Evolutionary conservation across 2,888 invertebrate species (phyloP).

Genomic region (Habrosyne pyritoides): DNA sequence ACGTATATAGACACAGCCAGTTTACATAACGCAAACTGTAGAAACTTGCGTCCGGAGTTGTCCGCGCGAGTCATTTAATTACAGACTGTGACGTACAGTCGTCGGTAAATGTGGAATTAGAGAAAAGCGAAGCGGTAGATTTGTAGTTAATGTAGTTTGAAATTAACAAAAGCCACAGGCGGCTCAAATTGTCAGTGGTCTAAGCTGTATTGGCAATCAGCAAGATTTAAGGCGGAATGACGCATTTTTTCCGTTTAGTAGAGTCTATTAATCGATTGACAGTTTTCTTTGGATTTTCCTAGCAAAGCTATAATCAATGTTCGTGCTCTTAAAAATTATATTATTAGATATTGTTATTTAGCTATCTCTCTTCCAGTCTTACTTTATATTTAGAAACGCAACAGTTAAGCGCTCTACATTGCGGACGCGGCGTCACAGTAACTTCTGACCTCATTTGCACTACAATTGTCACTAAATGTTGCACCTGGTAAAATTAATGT

Average conservation of each 20-base stretch:
- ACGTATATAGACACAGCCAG: constrained; percentile 13
- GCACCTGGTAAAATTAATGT: constrained; percentile 37
- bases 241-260: too few species aligned
- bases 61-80: constrained; percentile 58
- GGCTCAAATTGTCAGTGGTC: too few species aligned
- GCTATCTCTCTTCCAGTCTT: constrained; percentile 13
- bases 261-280: too few species aligned
- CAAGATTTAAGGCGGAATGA: too few species aligned
- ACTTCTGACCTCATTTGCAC: constrained; percentile 56
- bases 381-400: constrained; percentile 30
- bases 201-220: too few species aligned
- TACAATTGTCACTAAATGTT: constrained; percentile 46
- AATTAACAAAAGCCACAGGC: too few species aligned
- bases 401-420: constrained; percentile 42
- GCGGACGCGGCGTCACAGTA: constrained; percentile 40
- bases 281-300: too few species aligned
- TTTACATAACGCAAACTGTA: constrained; percentile 25
- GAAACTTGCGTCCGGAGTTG: constrained; percentile 42
- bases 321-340: too few species aligned
- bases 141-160: background rate
- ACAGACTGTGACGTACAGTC: constrained; percentile 44
- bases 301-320: too few species aligned
- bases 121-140: constrained; percentile 11
- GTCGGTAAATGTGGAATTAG: constrained; percentile 17
- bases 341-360: background rate